Percentiles rank a stretch among this genome's conserved stretches.
phyloP scores from a whole-genome alignment of 2,888 invertebrate genomes.

The Molorchus minor region DNA sequence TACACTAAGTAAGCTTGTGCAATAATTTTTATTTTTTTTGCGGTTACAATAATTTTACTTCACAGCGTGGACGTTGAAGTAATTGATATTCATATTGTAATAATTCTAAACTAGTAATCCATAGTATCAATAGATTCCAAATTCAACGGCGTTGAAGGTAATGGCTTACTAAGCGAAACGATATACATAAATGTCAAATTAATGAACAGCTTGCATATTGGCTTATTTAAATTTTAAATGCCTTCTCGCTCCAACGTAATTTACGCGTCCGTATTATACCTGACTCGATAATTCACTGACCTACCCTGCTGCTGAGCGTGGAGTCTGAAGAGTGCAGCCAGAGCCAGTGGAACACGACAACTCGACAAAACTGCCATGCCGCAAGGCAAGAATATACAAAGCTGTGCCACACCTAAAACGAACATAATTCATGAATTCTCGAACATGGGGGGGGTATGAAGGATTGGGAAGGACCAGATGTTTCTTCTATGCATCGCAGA shows the following conservation, averaged over 20 bases:
- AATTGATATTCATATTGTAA: too few species aligned
- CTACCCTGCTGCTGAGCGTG: constrained; percentile 1
- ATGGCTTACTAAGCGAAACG: too few species aligned
- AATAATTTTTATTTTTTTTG: too few species aligned
- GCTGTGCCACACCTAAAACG: constrained; percentile 2
- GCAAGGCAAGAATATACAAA: neutral
- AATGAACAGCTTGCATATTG: too few species aligned
- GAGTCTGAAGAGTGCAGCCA: neutral
- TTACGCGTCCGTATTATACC: neutral
- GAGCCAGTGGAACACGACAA: neutral
- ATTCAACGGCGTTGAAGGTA: too few species aligned
- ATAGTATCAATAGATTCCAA: too few species aligned
- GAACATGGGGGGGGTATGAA: constrained; percentile 1
- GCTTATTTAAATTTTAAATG: constrained; percentile 7
- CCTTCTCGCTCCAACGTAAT: neutral
- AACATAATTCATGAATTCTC: constrained; percentile 5
- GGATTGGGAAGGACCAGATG: neutral
- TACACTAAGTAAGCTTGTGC: too few species aligned
- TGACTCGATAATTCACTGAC: constrained; percentile 15
- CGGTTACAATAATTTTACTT: too few species aligned
- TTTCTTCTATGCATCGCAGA: neutral
- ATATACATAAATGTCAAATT: too few species aligned
- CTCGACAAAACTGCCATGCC: too few species aligned
- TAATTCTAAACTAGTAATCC: too few species aligned
- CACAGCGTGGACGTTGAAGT: too few species aligned